These are phyloP conservation scores for Gambusia holbrooki DNA, from an alignment of 2,113 vertebrate species.

Conservation along the genomic window DNA sequence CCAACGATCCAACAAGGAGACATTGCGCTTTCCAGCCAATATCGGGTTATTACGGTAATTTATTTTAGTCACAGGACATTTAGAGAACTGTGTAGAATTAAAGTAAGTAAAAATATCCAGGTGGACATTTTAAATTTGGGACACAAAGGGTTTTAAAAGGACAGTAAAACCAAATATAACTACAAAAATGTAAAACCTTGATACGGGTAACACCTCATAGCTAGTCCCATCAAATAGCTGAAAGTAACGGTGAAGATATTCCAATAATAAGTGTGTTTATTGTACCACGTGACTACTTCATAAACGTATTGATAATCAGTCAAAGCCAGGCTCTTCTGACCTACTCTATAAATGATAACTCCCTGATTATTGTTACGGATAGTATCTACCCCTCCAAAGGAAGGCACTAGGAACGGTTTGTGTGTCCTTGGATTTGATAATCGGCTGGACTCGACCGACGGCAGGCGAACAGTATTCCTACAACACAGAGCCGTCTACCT, in stretches of 20 bases:
- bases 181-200: no score
- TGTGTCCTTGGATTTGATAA: slow-evolving; percentile 64
- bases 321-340: slow-evolving; percentile 63
- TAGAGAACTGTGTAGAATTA: no score
- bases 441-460: slow-evolving; percentile 73
- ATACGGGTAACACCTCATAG: no score
- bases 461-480: slow-evolving; percentile 59
- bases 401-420: slow-evolving; percentile 82
- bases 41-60: no score
- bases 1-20: no score
- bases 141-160: not conserved
- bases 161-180: not conserved
- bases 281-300: slow-evolving; percentile 32
- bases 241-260: not conserved
- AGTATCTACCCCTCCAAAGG: slow-evolving; percentile 76
- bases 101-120: no score
- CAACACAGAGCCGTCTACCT: slow-evolving; percentile 26
- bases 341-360: slow-evolving; percentile 45
- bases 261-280: slow-evolving; percentile 16
- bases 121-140: no score
- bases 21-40: no score
- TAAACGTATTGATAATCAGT: slow-evolving; percentile 58
- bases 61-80: no score
- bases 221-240: not conserved
- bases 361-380: slow-evolving; percentile 74